Conservation (phyloP, 2,888 invertebrate species). For the Standfussiana lucernea region DNA sequence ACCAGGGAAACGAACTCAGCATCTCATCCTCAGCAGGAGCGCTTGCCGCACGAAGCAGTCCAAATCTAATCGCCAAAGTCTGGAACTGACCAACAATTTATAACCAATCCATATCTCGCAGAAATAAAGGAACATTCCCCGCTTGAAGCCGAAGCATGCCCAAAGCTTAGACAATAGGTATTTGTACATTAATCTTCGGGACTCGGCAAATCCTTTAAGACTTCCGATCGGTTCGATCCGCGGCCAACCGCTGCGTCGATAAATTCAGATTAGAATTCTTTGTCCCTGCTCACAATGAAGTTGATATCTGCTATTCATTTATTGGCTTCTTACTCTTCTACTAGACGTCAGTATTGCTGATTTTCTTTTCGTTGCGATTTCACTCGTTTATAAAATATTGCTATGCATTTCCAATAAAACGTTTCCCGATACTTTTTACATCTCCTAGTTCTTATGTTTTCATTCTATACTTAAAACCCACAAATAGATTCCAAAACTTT, state of each 20-base stretch:
- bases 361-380: background rate
- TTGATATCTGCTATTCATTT: conserved; percentile 61
- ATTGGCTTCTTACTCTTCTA: conserved; percentile 43
- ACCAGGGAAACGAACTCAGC: background rate
- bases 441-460: background rate
- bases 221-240: conserved; percentile 74
- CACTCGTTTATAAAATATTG: background rate
- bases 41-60: background rate
- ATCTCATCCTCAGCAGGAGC: background rate
- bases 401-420: background rate
- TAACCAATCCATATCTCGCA: conserved; percentile 64
- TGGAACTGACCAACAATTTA: conserved; percentile 27
- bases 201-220: conserved; percentile 84
- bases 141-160: conserved; percentile 45
- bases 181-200: conserved; percentile 77
- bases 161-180: conserved; percentile 68
- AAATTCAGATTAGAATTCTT: conserved; percentile 84
- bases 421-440: background rate
- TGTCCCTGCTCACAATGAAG: conserved; percentile 55
- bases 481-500: background rate
- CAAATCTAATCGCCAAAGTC: background rate
- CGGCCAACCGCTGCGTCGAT: conserved; percentile 72
- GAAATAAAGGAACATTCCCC: conserved; percentile 38
- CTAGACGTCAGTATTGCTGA: background rate
- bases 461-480: background rate